phyloP scores from a whole-genome alignment of 1,140 invertebrate genomes.

The Brachionus rotundiformis region DNA sequence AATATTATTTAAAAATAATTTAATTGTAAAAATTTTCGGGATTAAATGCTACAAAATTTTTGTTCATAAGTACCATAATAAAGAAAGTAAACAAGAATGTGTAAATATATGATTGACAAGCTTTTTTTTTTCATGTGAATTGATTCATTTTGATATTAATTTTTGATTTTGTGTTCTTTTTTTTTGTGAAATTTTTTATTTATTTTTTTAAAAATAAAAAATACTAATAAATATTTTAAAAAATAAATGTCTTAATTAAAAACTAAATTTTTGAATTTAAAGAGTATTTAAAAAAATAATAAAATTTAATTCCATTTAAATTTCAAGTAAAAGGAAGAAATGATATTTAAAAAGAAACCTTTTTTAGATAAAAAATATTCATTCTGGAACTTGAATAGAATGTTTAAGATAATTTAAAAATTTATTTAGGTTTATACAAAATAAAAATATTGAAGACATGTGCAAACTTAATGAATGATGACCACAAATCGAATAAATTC shows the following conservation, averaged over 20 bases:
- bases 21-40: conserved; percentile 11
- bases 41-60: neutral
- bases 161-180: neutral
- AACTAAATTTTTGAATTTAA: no score
- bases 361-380: no score
- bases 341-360: no score
- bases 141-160: neutral
- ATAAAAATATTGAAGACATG: no score
- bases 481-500: neutral
- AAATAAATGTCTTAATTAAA: no score
- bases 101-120: neutral
- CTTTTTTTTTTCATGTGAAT: neutral
- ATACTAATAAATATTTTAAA: neutral
- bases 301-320: no score
- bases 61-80: neutral
- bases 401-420: no score
- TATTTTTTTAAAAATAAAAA: conserved; percentile 23
- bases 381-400: no score
- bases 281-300: no score
- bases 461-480: no score
- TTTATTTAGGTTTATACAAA: no score
- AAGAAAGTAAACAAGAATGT: neutral
- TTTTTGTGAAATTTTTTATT: neutral
- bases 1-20: conserved; percentile 10
- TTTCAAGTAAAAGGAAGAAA: no score